Percentiles rank a stretch among this genome's conserved stretches.
Evolutionary conservation across 1,140 invertebrate species (phyloP).

Genomic region (Zaprionus camerounensis): DNA sequence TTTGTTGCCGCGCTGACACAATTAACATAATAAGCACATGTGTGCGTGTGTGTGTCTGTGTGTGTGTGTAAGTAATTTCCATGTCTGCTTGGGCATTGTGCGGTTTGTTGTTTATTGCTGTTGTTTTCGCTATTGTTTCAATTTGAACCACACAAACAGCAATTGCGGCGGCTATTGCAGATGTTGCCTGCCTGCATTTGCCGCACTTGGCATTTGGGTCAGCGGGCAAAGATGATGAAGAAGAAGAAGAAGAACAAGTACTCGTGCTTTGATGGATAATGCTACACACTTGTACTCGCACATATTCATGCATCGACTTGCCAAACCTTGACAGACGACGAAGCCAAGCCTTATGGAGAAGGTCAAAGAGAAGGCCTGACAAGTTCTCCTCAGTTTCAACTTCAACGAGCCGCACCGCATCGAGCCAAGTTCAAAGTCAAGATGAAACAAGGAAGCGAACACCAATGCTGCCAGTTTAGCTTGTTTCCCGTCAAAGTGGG

Average conservation of each 20-base stretch:
- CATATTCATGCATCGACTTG: not conserved
- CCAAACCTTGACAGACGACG: constrained; percentile 26
- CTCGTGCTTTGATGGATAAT: not conserved
- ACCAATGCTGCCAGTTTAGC: not conserved
- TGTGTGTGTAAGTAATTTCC: constrained; percentile 51
- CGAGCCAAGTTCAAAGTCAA: constrained; percentile 65
- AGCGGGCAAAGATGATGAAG: constrained; percentile 10
- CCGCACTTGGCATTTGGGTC: constrained; percentile 58
- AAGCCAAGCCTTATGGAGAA: constrained; percentile 39
- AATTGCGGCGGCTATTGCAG: constrained; percentile 22
- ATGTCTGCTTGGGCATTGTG: constrained; percentile 21
- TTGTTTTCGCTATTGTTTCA: constrained; percentile 7
- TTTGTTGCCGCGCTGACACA: constrained; percentile 59
- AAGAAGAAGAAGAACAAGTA: no score
- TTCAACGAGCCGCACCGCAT: not conserved
- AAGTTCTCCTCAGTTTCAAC: constrained; percentile 13
- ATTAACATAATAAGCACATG: constrained; percentile 29
- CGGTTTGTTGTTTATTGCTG: constrained; percentile 7
- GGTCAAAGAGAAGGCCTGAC: constrained; percentile 36
- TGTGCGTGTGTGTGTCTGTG: not conserved
- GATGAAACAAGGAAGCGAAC: constrained; percentile 18
- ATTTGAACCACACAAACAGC: constrained; percentile 15
- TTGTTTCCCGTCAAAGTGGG: not conserved
- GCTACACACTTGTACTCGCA: not conserved
- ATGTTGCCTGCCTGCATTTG: constrained; percentile 32